A percentile compares a stretch with the other conserved stretches of the same genome.
Evolutionary conservation across 2,888 invertebrate genomes (phyloP).

Genomic region (Acronicta psi): DNA sequence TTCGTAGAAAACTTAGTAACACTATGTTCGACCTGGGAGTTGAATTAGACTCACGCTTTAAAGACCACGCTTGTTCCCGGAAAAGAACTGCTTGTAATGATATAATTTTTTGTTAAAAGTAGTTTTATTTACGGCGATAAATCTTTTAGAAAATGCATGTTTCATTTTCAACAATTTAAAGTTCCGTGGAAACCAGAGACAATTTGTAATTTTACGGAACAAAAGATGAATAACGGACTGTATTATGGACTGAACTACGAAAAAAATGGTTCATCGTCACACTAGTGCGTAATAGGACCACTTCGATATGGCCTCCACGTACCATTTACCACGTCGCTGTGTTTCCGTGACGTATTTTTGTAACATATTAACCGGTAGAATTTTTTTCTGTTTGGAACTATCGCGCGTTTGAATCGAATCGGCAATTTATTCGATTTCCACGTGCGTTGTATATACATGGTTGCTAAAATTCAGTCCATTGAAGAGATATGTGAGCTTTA

Average conservation of each 20-base stretch:
- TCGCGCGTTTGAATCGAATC: constrained; percentile 40
- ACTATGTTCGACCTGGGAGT: too few species aligned
- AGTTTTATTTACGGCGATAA: constrained; percentile 22
- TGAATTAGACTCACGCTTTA: too few species aligned
- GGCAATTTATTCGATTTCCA: constrained; percentile 43
- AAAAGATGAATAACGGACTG: constrained; percentile 37
- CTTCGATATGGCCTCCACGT: constrained; percentile 55
- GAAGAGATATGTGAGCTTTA: too few species aligned
- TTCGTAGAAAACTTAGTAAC: too few species aligned
- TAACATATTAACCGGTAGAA: constrained; percentile 54
- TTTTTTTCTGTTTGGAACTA: constrained; percentile 44
- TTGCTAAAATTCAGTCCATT: constrained; percentile 20
- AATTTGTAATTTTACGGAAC: constrained; percentile 25
- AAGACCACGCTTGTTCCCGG: too few species aligned
- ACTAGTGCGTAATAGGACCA: constrained; percentile 37
- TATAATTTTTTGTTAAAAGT: neutral
- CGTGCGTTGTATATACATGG: constrained; percentile 41
- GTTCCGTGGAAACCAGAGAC: constrained; percentile 32
- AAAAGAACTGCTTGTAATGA: too few species aligned
- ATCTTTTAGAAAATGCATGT: constrained; percentile 13
- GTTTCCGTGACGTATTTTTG: constrained; percentile 53
- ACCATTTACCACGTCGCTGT: constrained; percentile 51
- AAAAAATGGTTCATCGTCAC: constrained; percentile 34
- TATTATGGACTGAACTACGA: constrained; percentile 6
- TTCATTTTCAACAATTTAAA: constrained; percentile 17